These are phyloP conservation scores for Panthera uncia DNA, from an alignment of 2,113 vertebrate genomes.

Conservation along the genomic window DNA sequence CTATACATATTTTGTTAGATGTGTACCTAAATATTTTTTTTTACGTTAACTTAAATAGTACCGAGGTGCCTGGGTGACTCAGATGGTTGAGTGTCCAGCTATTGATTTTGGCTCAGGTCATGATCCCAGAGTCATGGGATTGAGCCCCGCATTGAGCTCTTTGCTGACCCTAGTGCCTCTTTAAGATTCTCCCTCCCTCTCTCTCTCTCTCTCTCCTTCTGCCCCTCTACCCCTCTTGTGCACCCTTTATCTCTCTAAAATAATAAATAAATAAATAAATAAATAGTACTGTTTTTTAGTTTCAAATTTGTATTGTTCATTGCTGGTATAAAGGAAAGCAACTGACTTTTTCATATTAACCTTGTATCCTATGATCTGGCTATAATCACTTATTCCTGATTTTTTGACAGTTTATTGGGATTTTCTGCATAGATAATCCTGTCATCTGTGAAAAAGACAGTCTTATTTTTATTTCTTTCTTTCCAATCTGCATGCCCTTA, in stretches of 20 bases:
- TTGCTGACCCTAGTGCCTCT: too few relatives aligned
- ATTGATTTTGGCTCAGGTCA: too few relatives aligned
- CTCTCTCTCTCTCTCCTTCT: too few relatives aligned
- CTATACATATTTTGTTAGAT: not conserved
- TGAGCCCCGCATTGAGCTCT: too few relatives aligned
- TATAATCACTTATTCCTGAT: not conserved
- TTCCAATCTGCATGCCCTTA: not conserved
- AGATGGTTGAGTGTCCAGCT: too few relatives aligned
- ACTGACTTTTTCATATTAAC: not conserved
- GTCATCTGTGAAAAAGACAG: not conserved
- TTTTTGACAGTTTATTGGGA: not conserved
- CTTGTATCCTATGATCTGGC: not conserved
- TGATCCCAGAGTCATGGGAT: too few relatives aligned
- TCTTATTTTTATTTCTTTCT: not conserved
- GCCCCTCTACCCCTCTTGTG: too few relatives aligned
- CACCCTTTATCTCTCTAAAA: too few relatives aligned
- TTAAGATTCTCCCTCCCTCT: too few relatives aligned
- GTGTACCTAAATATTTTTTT: not conserved
- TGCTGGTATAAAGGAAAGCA: not conserved
- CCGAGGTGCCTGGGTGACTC: not conserved
- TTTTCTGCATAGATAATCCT: not conserved
- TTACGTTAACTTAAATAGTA: not conserved
- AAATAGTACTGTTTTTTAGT: not conserved
- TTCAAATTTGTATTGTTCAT: constrained; percentile 6
- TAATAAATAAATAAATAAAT: not conserved